phyloP scores from a whole-genome alignment of 2,113 vertebrate genomes.

The Danionella cerebrum region DNA sequence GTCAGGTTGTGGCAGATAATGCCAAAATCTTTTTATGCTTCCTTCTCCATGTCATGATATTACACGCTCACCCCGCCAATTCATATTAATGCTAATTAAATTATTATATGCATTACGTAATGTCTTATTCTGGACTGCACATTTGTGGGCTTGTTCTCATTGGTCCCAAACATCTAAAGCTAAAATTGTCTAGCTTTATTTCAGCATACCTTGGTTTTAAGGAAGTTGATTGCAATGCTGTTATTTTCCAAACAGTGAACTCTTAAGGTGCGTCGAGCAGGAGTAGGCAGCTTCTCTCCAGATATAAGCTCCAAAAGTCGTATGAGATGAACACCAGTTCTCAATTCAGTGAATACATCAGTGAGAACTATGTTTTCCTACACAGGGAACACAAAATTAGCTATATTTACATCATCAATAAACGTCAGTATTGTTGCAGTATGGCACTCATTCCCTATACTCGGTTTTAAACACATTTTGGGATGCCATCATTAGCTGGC shows the following conservation, averaged over 20 bases:
- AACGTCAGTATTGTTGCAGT: not conserved
- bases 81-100: no score
- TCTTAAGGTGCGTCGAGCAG: conserved; percentile 65
- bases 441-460: not conserved
- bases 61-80: no score
- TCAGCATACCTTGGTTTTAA: conserved; percentile 72
- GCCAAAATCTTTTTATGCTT: no score
- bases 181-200: not conserved
- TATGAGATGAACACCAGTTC: conserved; percentile 71
- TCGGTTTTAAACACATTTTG: not conserved
- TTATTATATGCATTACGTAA: no score
- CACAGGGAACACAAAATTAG: conserved; percentile 12
- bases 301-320: conserved; percentile 80
- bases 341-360: conserved; percentile 75
- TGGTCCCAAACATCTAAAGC: not conserved
- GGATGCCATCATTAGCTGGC: not conserved
- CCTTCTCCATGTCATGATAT: no score
- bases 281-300: conserved; percentile 62
- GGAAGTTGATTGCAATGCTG: conserved; percentile 80
- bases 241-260: conserved; percentile 88
- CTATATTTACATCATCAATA: not conserved
- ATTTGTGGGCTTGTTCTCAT: no score
- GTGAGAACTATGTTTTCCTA: conserved; percentile 51
- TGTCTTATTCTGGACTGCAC: no score
- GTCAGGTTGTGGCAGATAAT: no score